Evolutionary conservation across 2,797 vertebrate species (phyloP).

Genomic region (Scyliorhinus canicula): DNA sequence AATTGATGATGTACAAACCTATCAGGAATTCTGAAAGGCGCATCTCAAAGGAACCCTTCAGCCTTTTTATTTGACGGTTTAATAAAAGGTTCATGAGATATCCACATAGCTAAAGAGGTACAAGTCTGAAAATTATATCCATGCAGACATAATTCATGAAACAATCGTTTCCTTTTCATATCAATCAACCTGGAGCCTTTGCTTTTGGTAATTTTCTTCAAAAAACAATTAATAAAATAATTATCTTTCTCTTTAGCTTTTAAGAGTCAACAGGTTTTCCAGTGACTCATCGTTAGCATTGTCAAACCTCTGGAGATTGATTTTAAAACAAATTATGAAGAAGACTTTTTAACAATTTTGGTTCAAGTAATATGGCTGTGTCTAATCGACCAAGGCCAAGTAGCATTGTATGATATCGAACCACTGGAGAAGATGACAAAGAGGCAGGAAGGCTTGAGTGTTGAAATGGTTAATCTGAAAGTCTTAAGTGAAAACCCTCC

Average conservation of each 20-base stretch:
- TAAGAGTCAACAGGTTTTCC: not conserved
- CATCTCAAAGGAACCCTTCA: not conserved
- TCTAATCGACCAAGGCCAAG: not conserved
- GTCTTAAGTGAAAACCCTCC: not conserved
- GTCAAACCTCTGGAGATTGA: not conserved
- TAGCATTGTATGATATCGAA: no score
- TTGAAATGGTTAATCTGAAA: constrained; percentile 24
- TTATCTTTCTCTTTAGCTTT: not conserved
- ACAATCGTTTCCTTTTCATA: not conserved
- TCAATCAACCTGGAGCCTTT: not conserved
- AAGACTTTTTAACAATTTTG: not conserved
- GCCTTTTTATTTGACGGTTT: not conserved
- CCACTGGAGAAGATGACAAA: no score
- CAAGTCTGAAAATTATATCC: not conserved
- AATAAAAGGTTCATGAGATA: not conserved
- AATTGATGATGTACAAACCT: no score
- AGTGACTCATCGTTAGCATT: not conserved
- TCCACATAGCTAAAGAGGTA: not conserved
- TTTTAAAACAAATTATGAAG: not conserved
- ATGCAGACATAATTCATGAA: not conserved
- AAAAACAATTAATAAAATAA: not conserved
- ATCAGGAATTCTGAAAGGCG: no score
- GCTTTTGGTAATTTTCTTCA: not conserved
- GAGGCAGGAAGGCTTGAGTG: not conserved
- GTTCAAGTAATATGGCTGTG: not conserved